Evolutionary conservation across 37 sponge, comb jelly and placozoan species (phyloP), one percentile per base, ranked within the genome.

Genomic region (Haliclona indistincta): DNA sequence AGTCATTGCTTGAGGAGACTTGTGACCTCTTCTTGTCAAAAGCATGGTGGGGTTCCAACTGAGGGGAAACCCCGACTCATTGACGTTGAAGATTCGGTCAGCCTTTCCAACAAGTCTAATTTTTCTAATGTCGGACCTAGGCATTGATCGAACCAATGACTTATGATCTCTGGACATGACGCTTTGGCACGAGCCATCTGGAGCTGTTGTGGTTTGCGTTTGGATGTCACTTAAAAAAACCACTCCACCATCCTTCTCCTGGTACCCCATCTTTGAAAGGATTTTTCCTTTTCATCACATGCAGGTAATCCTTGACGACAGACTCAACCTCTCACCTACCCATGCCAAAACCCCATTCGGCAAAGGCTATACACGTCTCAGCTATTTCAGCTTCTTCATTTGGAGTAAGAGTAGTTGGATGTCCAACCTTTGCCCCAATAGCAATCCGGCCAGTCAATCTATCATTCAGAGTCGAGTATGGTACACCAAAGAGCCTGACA

Each of bases 381-480:
- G 72, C 81, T 17, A 80, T 80, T 39, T 80, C 81, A n/a, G 51
- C 40, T 60, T 80, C 81, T 71, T 80, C 71, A 4, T 28, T 41
- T 34, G 28, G n/a, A 10, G 69, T 80, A 23, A 80, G 39, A 7
- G 54, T 29, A 2, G 75, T 74, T 23, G 75, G 75, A n/a, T n/a
- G n/a, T n/a, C n/a, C n/a, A n/a, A n/a, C n/a, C n/a, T n/a, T n/a
- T n/a, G n/a, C n/a, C n/a, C n/a, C n/a, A n/a, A n/a, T n/a, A n/a
- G n/a, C n/a, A n/a, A n/a, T n/a, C n/a, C n/a, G n/a, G n/a, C n/a
- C n/a, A n/a, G n/a, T n/a, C n/a, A n/a, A n/a, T n/a, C n/a, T n/a
- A n/a, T n/a, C n/a, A n/a, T n/a, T n/a, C n/a, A n/a, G n/a, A n/a
- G n/a, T n/a, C n/a, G n/a, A n/a, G n/a, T n/a, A n/a, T n/a, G n/a